Conservation (phyloP, 2,888 invertebrate species). For the Drosophila koepferae region DNA sequence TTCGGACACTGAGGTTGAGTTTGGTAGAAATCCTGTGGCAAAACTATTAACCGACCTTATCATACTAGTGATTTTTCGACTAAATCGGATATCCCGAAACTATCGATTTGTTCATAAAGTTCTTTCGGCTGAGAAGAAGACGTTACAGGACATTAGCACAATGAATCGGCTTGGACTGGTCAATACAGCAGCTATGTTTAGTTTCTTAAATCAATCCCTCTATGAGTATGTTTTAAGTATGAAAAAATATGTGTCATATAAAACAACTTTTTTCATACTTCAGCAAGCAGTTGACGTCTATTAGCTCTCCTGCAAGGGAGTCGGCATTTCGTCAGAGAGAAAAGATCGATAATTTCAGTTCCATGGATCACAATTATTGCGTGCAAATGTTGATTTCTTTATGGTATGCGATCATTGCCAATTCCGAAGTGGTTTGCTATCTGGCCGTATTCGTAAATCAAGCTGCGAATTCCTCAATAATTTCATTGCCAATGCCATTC, state of each 20-base stretch:
- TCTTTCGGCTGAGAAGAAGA: slow-evolving; percentile 93
- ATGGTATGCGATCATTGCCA: slow-evolving; percentile 81
- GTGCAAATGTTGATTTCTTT: slow-evolving; percentile 78
- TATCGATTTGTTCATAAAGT: slow-evolving; percentile 96
- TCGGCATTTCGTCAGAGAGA: background rate
- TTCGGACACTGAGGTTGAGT: slow-evolving; percentile 57
- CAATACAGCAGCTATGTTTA: slow-evolving; percentile 70
- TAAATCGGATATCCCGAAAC: slow-evolving; percentile 94
- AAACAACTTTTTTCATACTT: background rate
- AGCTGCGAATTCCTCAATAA: slow-evolving; percentile 93
- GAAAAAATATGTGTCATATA: background rate
- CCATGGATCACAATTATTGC: slow-evolving; percentile 83
- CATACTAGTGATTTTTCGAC: slow-evolving; percentile 64
- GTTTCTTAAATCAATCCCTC: slow-evolving; percentile 63
- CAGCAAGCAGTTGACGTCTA: slow-evolving; percentile 41
- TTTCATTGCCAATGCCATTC: slow-evolving; percentile 96
- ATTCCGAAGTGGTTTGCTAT: slow-evolving; percentile 97
- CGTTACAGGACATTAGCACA: slow-evolving; percentile 89
- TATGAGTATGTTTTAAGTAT: slow-evolving; percentile 48
- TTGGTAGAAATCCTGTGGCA: slow-evolving; percentile 55
- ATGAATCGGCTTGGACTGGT: slow-evolving; percentile 66
- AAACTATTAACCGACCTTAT: slow-evolving; percentile 55
- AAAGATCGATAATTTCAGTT: slow-evolving; percentile 81
- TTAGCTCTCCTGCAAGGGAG: background rate
- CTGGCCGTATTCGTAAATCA: slow-evolving; percentile 97